Base-by-base conservation (phyloP, 2,888 invertebrate species). In the Sarcophaga carnaria region DNA sequence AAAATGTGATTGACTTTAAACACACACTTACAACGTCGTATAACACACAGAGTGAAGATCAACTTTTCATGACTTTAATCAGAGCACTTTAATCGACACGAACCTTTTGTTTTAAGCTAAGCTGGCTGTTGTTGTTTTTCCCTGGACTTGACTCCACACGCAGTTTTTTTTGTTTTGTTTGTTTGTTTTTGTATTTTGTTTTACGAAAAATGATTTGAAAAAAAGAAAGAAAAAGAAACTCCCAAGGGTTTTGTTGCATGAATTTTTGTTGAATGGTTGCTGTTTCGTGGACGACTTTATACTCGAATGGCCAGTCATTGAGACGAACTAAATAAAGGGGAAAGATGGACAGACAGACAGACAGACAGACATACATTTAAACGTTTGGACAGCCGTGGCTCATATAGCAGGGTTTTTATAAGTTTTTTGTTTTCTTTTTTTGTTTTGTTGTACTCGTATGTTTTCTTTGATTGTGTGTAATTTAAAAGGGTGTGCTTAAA, bases 1-100 rank as follows among this genome's bases (percentile, higher is more conserved):
- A 69, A 74, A 54, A 81, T 87, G 83, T 87, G 87, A 87, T 87
- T 87, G 87, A 87, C 83, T 87, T 79, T 83, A 76, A 62, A 83
- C 47, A 81, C 14, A 78, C 77, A 45, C 62, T 25, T 37, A 45
- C 37, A 37, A 10, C 37, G 37, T 14, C 5, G n/a, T n/a, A 20
- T 54, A 37, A 64, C n/a, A 62, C 37, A 72, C 66, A 63, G 82
- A 87, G 62, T 82, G 84, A 87, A 80, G 84, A 87, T 84, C 87
- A 87, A 87, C 84, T 87, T 87, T 87, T 87, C 84, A 84, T 87
- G 87, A 82, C 87, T 87, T 87, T 88, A 89, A 89, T 89, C 89
- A 88, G 87, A 88, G 88, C 89, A 89, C 85, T 89, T 89, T 89
- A 88, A 89, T 89, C 89, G 89, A 89, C 89, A 89, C 89, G 89